A percentile compares a stretch with the other conserved stretches of the same genome.
phyloP scores from a whole-genome alignment of 1,140 invertebrate species.

The Forficula auricularia region DNA sequence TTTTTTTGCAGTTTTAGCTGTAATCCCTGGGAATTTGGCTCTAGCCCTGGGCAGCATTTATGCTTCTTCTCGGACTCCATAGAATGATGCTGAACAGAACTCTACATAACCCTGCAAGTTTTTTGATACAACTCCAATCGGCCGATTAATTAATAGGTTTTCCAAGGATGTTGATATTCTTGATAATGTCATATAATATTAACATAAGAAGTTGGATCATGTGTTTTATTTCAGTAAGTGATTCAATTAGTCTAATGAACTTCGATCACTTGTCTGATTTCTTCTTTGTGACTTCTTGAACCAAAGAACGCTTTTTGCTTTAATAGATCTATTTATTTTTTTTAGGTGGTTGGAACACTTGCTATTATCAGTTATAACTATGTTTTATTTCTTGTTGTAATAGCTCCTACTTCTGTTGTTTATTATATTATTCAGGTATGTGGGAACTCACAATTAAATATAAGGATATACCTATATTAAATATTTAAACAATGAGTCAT shows the following conservation, averaged over 20 bases:
- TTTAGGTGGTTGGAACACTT: slow-evolving; percentile 27
- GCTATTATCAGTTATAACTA: slow-evolving; percentile 34
- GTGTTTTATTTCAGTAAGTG: slow-evolving; percentile 32
- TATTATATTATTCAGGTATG: slow-evolving; percentile 37
- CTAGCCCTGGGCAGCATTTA: slow-evolving; percentile 39
- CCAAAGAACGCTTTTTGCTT: no score
- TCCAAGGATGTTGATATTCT: slow-evolving; percentile 51
- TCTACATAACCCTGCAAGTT: slow-evolving; percentile 44
- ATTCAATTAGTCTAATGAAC: no score
- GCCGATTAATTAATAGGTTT: slow-evolving; percentile 54
- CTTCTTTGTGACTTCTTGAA: no score
- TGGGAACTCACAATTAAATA: no score
- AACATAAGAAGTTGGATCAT: slow-evolving; percentile 23
- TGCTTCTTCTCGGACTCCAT: slow-evolving; percentile 41
- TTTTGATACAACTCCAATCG: slow-evolving; percentile 59
- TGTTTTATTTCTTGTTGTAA: slow-evolving; percentile 30
- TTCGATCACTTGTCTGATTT: no score
- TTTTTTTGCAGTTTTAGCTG: slow-evolving; percentile 30
- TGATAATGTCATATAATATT: slow-evolving; percentile 32
- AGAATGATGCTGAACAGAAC: slow-evolving; percentile 37
- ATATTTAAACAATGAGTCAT: background rate
- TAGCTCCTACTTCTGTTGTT: slow-evolving; percentile 32
- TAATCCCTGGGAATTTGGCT: slow-evolving; percentile 32
- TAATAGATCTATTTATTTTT: no score
- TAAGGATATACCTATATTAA: no score